Conservation (phyloP, 2,888 invertebrate genomes). For the Tenodera sinensis region DNA sequence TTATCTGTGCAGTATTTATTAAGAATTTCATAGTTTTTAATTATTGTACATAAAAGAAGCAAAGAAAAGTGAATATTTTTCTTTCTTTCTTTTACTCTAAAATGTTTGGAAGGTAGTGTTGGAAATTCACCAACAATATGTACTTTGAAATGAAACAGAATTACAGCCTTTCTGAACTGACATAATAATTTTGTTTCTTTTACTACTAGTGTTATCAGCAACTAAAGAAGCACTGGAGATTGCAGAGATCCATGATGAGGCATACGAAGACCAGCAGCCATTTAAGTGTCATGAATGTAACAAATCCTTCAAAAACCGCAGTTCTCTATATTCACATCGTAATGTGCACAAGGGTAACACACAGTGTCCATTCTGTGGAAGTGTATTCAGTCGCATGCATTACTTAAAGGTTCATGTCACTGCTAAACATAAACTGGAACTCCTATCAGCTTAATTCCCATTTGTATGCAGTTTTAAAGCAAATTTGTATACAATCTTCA, state of each 20-base stretch:
- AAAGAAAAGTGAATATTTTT: no score
- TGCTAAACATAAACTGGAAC: neutral
- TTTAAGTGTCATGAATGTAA: conserved; percentile 28
- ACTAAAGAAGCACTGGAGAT: neutral
- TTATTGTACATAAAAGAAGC: no score
- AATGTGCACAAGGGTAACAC: conserved; percentile 30
- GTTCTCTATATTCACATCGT: conserved; percentile 27
- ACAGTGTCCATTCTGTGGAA: conserved; percentile 25
- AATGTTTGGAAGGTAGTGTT: no score
- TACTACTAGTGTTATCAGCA: neutral
- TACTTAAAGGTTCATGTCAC: conserved; percentile 3
- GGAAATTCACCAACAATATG: no score
- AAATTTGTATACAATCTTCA: neutral
- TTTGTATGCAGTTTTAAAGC: neutral
- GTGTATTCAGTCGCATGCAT: conserved; percentile 25
- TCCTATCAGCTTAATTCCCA: neutral
- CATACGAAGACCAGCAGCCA: neutral
- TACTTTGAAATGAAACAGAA: no score
- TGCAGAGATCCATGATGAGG: neutral
- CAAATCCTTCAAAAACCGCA: conserved; percentile 26
- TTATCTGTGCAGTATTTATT: no score
- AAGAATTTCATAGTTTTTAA: no score
- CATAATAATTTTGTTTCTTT: neutral
- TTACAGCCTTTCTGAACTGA: neutral
- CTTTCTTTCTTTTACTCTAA: no score